A percentile compares a stretch with the other conserved stretches of the same genome.
phyloP scores from a whole-genome alignment of 2,113 vertebrate species.

The Agapornis roseicollis region DNA sequence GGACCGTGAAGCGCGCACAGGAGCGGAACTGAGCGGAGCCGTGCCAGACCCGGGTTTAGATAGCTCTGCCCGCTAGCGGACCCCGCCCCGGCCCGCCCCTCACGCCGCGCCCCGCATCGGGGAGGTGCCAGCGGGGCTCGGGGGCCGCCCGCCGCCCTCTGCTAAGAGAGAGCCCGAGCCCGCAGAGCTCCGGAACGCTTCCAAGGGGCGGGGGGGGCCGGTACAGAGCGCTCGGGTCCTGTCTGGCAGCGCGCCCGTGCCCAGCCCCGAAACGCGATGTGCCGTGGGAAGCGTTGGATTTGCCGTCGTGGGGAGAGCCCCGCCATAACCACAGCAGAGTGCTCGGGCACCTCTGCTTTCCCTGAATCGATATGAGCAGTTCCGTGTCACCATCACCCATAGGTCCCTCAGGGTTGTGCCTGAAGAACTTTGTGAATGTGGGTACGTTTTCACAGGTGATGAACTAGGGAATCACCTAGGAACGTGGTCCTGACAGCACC shows the following conservation, averaged over 20 bases:
- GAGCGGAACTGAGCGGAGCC: not conserved
- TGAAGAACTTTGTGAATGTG: not conserved
- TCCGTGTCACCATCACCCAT: accelerated
- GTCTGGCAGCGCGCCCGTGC: not conserved
- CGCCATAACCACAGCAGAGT: accelerated
- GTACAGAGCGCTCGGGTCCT: no score
- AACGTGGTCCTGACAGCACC: not conserved
- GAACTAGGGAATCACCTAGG: not conserved
- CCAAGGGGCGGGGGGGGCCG: no score
- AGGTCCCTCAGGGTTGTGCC: no score
- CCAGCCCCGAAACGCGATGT: no score
- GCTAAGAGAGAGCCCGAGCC: not conserved
- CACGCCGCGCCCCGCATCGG: not conserved
- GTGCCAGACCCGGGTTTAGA: not conserved
- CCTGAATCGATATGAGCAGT: accelerated
- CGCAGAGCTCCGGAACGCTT: no score
- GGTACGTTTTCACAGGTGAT: not conserved
- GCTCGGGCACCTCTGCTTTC: not conserved
- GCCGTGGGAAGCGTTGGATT: not conserved
- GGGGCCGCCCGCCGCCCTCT: not conserved
- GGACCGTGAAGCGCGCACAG: not conserved
- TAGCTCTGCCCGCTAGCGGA: not conserved
- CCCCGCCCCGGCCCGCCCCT: not conserved
- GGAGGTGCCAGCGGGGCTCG: not conserved
- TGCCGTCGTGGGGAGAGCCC: not conserved